Evolutionary conservation across 2,113 vertebrate genomes (phyloP).

Genomic region (Butastur rufipennis): DNA sequence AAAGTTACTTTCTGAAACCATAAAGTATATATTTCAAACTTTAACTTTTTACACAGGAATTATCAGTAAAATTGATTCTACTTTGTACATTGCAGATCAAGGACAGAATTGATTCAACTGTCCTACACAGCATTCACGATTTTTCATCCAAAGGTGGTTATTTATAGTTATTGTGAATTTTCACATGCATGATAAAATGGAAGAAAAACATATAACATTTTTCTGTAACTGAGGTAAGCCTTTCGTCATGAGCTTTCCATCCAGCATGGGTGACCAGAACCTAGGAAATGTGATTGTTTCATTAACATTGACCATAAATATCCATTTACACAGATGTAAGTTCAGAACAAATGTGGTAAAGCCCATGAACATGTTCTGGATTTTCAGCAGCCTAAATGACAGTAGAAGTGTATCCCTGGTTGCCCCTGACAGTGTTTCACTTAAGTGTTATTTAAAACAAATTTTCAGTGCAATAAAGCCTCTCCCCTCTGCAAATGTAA

Average conservation of each 20-base stretch:
- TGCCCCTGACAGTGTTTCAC: conserved; percentile 13
- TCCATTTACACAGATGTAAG: background rate
- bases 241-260: background rate
- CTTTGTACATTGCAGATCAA: background rate
- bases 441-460: conserved; percentile 70
- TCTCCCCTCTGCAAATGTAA: conserved; percentile 71
- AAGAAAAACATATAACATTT: background rate
- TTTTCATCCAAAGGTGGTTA: background rate
- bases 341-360: background rate
- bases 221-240: background rate
- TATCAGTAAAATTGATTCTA: background rate
- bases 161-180: background rate
- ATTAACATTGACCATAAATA: background rate
- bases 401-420: background rate
- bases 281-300: background rate
- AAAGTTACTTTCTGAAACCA: background rate
- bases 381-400: conserved; percentile 9
- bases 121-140: background rate
- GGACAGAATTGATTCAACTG: background rate
- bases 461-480: conserved; percentile 69
- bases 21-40: background rate
- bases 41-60: background rate
- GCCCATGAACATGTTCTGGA: background rate
- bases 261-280: background rate
- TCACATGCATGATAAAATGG: background rate